These are phyloP conservation scores for Biston stratarius DNA, from an alignment of 2,888 invertebrate species.

Conservation along the genomic window DNA sequence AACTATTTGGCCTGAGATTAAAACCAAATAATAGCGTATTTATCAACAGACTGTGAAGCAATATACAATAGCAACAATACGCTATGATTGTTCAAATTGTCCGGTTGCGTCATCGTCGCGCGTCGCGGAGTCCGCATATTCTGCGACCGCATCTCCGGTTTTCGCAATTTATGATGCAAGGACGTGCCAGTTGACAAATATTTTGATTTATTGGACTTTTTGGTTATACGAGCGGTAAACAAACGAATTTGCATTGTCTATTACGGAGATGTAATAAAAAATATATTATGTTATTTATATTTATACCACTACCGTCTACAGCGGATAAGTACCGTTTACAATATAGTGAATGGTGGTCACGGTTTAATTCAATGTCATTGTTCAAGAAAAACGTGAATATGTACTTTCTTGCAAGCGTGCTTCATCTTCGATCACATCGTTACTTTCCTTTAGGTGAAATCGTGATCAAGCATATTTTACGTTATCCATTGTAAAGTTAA, in stretches of 20 bases:
- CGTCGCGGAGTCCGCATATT: conserved; percentile 12
- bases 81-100: conserved; percentile 13
- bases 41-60: conserved; percentile 7
- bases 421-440: too few relatives aligned
- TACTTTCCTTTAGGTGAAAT: too few relatives aligned
- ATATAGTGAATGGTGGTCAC: neutral
- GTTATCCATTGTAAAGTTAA: too few relatives aligned
- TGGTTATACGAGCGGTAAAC: too few relatives aligned
- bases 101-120: conserved; percentile 16
- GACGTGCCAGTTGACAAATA: neutral
- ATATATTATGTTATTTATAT: too few relatives aligned
- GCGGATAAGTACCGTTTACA: neutral
- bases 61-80: conserved; percentile 13
- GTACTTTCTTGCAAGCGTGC: too few relatives aligned
- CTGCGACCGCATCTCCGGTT: conserved; percentile 24
- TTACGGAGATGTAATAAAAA: too few relatives aligned
- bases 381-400: too few relatives aligned
- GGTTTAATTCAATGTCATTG: too few relatives aligned
- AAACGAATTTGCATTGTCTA: too few relatives aligned
- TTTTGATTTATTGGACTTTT: neutral
- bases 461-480: too few relatives aligned
- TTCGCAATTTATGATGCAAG: conserved; percentile 17
- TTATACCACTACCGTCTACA: too few relatives aligned
- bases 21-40: conserved; percentile 9
- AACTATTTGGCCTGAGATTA: neutral